Base-by-base conservation (phyloP, 2,113 vertebrate genomes). In the Ophthalmolycus amberensis region DNA sequence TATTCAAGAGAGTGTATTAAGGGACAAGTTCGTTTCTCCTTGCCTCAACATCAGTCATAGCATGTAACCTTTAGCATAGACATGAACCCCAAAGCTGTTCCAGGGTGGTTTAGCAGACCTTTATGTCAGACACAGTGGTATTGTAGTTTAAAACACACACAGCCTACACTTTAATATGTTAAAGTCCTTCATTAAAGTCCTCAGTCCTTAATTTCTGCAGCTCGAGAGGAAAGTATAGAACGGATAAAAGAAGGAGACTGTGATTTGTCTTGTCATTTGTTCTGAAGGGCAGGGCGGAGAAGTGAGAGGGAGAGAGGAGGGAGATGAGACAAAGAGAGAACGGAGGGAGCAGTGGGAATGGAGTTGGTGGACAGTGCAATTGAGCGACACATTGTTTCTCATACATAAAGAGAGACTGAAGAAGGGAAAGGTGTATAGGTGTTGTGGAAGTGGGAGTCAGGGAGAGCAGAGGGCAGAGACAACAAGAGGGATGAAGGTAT, bases 181-280 rank as follows among this genome's bases (percentile, higher is more conserved):
- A 29, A 29, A 29, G 29, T 29, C 2, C 29, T 29, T 29, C 3
- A 29, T 29, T 29, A 29, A 29, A 29, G 29, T 29, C 37, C 25
- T 66, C 16, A 6, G 40, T 25, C 6, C 18, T 56, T 67, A 1
- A 0, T 71, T 74, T 77, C 22, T 77, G 18, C 10, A 25, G 50
- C 38, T 78, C 64, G 15, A 69, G 32, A 59, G 42, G 63, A 80
- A 74, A 59, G 54, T 71, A 50, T 38, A 70, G 60, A 83, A 32
- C 0, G 12, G 44, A 81, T 65, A 52, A 77, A 18, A 76, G 56
- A n/a, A 60, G 69, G 74, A 63, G 71, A 37, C 60, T 65, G 48
- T 56, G 29, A 52, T 75, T 77, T 60, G 48, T 81, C 34, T 70
- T 3, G 56, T 54, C 38, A 72, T 86, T 81, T 85, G 42, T 80